phyloP scores from a whole-genome alignment of 2,888 invertebrate genomes.

The Drosophila pseudotakahashii region DNA sequence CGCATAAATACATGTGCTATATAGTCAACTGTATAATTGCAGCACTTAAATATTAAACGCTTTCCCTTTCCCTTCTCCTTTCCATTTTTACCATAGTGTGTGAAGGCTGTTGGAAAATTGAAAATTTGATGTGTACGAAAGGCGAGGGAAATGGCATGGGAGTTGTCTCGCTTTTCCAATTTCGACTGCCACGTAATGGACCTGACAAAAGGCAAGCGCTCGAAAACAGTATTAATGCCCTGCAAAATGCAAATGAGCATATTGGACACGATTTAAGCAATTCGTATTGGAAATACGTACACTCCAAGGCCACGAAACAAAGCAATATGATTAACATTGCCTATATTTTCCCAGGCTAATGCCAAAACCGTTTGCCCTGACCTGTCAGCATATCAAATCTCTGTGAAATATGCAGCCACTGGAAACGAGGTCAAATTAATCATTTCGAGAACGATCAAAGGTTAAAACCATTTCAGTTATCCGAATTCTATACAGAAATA shows the following conservation, averaged over 20 bases:
- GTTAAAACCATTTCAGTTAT: not conserved
- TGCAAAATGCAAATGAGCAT: conserved; percentile 8
- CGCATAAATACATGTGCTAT: conserved; percentile 32
- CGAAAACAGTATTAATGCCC: conserved; percentile 25
- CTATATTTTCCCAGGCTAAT: not conserved
- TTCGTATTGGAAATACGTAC: no score
- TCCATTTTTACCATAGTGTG: conserved; percentile 4
- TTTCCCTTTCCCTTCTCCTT: conserved; percentile 10
- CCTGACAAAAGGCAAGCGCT: conserved; percentile 39
- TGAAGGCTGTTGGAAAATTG: conserved; percentile 40
- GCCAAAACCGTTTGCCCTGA: not conserved
- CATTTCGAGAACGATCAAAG: not conserved
- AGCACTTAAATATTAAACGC: conserved; percentile 52
- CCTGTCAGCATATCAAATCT: not conserved
- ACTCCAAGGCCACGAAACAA: no score
- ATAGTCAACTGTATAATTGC: conserved; percentile 43
- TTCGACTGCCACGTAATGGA: conserved; percentile 38
- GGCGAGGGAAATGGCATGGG: not conserved
- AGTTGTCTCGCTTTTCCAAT: conserved; percentile 41
- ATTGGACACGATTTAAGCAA: conserved; percentile 8
- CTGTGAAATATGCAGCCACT: not conserved
- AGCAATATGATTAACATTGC: not conserved
- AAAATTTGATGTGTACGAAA: conserved; percentile 31
- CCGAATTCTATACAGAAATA: not conserved
- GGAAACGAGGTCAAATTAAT: conserved; percentile 5